Conservation (phyloP, 2,888 invertebrate genomes). For the Barypeithes pellucidus region DNA sequence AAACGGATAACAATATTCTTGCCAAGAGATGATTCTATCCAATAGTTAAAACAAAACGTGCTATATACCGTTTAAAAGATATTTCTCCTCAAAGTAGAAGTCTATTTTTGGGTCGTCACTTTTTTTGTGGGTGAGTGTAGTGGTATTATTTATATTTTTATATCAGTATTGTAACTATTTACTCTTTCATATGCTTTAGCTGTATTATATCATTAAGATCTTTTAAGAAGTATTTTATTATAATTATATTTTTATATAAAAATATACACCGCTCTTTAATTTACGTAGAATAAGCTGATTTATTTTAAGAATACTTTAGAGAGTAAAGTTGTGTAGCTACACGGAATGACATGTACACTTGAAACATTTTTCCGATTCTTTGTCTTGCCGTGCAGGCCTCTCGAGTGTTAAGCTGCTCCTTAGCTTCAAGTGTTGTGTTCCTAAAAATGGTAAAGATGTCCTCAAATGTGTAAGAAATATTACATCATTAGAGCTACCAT, state of each 20-base stretch:
- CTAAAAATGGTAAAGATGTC: slow-evolving; percentile 31
- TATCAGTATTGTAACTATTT: too few relatives aligned
- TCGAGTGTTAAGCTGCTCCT: slow-evolving; percentile 29
- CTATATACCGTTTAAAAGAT: too few relatives aligned
- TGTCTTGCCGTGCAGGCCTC: slow-evolving; percentile 18
- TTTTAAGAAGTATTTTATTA: too few relatives aligned
- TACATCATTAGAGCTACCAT: slow-evolving; percentile 1
- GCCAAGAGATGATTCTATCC: too few relatives aligned
- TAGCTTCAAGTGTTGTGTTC: slow-evolving; percentile 31
- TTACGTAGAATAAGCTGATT: neutral
- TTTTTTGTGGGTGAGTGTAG: too few relatives aligned
- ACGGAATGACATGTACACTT: neutral
- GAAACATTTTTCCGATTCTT: slow-evolving; percentile 14
- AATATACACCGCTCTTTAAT: neutral
- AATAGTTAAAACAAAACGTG: too few relatives aligned
- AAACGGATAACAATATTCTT: too few relatives aligned
- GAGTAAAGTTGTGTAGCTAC: slow-evolving; percentile 24
- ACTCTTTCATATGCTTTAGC: too few relatives aligned
- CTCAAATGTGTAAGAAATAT: slow-evolving; percentile 20
- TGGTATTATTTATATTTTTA: too few relatives aligned
- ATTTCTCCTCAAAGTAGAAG: too few relatives aligned
- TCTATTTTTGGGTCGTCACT: too few relatives aligned
- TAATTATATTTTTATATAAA: neutral
- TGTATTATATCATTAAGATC: too few relatives aligned
- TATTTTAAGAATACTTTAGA: slow-evolving; percentile 6